Evolutionary conservation across 2,888 invertebrate genomes (phyloP).

Genomic region (Erebia epiphron): DNA sequence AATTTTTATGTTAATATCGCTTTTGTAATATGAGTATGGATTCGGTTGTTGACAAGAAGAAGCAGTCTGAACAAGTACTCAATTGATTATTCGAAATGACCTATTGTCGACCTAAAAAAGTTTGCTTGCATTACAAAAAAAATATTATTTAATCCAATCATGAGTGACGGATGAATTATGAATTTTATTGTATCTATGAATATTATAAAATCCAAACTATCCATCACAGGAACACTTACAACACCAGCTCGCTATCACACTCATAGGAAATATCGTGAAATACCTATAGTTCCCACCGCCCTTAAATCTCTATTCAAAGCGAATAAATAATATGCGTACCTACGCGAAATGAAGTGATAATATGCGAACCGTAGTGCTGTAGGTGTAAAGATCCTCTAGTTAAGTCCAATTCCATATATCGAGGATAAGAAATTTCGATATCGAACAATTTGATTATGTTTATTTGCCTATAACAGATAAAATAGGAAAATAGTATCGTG

Average conservation of each 20-base stretch:
- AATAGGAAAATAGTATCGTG: no score
- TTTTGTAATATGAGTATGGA: no score
- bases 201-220: conserved; percentile 47
- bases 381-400: conserved; percentile 23
- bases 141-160: not conserved
- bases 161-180: not conserved
- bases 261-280: conserved; percentile 43
- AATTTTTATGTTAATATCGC: no score
- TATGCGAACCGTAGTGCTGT: conserved; percentile 59
- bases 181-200: conserved; percentile 22
- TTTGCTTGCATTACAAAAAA: no score
- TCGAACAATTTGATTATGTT: not conserved
- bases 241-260: conserved; percentile 54
- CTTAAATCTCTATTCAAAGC: conserved; percentile 65
- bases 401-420: conserved; percentile 11
- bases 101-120: no score
- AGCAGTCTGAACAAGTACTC: not conserved
- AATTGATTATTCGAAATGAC: no score
- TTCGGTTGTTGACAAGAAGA: not conserved
- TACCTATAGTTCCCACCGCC: conserved; percentile 52
- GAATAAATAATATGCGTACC: conserved; percentile 69
- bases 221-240: conserved; percentile 52
- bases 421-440: not conserved
- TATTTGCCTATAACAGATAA: no score
- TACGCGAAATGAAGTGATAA: conserved; percentile 73